Evolutionary conservation across 1,140 invertebrate genomes (phyloP).

Genomic region (Babylonia areolata): DNA sequence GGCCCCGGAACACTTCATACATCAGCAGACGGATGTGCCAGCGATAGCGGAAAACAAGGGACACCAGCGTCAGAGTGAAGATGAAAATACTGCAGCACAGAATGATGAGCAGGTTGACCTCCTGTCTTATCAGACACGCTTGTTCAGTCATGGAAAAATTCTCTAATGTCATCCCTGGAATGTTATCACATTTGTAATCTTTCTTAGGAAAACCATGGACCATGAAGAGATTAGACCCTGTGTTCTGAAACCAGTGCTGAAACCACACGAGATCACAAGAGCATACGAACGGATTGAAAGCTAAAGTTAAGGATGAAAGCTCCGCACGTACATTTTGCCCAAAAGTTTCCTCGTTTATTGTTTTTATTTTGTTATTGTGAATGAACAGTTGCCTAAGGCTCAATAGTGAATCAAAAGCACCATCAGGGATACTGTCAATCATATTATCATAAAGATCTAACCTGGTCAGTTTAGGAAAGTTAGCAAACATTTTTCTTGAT

Average conservation of each 20-base stretch:
- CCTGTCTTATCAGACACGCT: conserved; percentile 21
- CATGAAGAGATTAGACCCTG: not conserved
- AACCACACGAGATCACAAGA: conserved; percentile 40
- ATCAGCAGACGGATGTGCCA: conserved; percentile 32
- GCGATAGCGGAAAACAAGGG: conserved; percentile 1
- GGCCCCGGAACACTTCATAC: conserved; percentile 13
- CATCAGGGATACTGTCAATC: not conserved
- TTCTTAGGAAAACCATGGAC: not conserved
- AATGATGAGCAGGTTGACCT: not conserved
- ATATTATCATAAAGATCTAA: not conserved
- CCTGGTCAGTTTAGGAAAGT: not conserved
- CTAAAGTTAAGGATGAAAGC: not conserved
- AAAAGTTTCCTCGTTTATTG: not conserved
- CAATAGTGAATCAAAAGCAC: not conserved
- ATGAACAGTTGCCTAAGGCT: not conserved
- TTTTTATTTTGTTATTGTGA: not conserved
- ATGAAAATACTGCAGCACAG: conserved; percentile 12
- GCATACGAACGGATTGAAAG: conserved; percentile 35
- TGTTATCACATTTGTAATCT: conserved; percentile 27
- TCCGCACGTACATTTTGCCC: not conserved
- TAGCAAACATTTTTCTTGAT: not conserved
- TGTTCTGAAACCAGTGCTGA: conserved; percentile 24
- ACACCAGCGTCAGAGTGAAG: not conserved
- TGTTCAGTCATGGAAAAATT: conserved; percentile 8
- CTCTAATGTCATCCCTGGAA: not conserved